These are phyloP conservation scores for Bagarius yarrelli DNA, from an alignment of 2,113 vertebrate species.

Conservation along the genomic window DNA sequence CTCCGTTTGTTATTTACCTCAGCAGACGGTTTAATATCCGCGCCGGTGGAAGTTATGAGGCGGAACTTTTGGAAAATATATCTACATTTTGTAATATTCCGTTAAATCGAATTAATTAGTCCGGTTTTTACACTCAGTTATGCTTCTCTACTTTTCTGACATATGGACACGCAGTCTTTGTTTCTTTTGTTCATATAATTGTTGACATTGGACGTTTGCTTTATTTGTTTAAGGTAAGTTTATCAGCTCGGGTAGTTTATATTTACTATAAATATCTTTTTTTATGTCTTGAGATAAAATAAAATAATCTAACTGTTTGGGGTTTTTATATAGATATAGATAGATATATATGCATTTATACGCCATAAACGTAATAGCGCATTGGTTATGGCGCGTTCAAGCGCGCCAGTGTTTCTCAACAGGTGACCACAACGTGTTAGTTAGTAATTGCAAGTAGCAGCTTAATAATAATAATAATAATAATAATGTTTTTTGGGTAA, in stretches of 20 bases:
- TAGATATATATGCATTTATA: no score
- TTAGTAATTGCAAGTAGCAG: background rate
- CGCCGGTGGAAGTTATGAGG: slow-evolving; percentile 27
- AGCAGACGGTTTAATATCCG: slow-evolving; percentile 59
- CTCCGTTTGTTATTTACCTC: slow-evolving; percentile 61
- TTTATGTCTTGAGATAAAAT: background rate
- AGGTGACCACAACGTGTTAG: background rate
- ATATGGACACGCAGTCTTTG: background rate
- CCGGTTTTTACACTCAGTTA: background rate
- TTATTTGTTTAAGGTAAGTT: slow-evolving; percentile 40
- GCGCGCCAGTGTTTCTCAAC: slow-evolving; percentile 8
- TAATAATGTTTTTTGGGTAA: no score
- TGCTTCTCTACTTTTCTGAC: slow-evolving; percentile 11
- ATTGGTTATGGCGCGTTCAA: background rate
- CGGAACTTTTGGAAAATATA: background rate
- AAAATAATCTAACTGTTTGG: background rate
- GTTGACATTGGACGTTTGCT: background rate
- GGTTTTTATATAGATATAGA: background rate
- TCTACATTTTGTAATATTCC: background rate
- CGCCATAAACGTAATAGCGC: background rate
- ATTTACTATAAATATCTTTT: background rate
- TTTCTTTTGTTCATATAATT: slow-evolving; percentile 3
- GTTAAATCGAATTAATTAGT: background rate
- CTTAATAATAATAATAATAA: background rate
- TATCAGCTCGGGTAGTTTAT: background rate